These are phyloP conservation scores for Hipposideros armiger DNA, from an alignment of 2,113 vertebrate genomes.

Conservation along the genomic window DNA sequence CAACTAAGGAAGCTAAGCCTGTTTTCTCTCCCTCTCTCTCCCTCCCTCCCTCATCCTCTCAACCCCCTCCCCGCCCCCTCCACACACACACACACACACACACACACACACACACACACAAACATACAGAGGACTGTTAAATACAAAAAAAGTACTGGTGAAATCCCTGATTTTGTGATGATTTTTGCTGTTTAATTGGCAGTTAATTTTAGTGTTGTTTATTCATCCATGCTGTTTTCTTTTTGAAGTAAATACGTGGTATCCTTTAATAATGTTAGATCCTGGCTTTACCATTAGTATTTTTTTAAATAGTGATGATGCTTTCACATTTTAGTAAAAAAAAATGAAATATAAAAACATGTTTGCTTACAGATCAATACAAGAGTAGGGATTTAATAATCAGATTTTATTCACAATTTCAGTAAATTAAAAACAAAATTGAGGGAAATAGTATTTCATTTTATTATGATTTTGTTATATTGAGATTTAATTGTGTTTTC, in stretches of 20 bases:
- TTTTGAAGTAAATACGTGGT: neutral
- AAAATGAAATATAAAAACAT: neutral
- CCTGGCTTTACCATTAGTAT: neutral
- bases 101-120: neutral
- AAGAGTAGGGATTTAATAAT: neutral
- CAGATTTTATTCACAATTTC: neutral
- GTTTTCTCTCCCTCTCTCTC: fast-evolving
- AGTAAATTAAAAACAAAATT: neutral
- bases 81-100: neutral
- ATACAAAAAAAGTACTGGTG: neutral
- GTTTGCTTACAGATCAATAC: neutral
- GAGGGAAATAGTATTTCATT: neutral
- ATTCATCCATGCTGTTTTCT: neutral
- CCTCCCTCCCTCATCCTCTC: neutral
- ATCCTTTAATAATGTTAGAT: neutral
- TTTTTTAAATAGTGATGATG: neutral
- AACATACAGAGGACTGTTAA: neutral
- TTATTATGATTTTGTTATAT: neutral
- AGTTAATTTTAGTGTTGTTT: conserved; percentile 25
- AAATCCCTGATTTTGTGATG: neutral
- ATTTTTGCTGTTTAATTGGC: neutral
- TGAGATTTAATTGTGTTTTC: neutral
- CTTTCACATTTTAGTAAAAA: neutral
- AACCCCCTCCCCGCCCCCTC: no score
- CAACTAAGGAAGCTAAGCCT: neutral